Evolutionary conservation across 2,888 invertebrate species (phyloP).

Genomic region (Deilephila elpenor): DNA sequence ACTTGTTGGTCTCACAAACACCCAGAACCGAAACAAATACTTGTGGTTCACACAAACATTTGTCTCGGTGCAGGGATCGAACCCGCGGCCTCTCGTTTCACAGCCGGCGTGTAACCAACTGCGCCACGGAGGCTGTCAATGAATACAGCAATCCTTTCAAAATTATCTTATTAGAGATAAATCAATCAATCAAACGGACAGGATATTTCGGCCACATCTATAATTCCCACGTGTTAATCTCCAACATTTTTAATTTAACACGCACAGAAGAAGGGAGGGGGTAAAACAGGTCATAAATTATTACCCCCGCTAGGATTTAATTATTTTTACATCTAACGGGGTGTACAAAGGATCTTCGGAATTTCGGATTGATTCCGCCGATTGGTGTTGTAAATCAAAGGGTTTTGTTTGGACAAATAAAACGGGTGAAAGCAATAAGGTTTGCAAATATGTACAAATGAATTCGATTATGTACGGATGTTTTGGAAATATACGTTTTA

Average conservation of each 20-base stretch:
- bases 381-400: constrained; percentile 19
- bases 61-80: too few species aligned
- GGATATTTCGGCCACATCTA: background rate
- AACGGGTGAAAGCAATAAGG: constrained; percentile 1
- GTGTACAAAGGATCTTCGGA: background rate
- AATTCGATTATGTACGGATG: background rate
- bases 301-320: background rate
- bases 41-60: too few species aligned
- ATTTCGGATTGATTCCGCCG: constrained; percentile 7
- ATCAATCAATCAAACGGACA: background rate
- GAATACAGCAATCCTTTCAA: too few species aligned
- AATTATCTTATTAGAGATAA: background rate
- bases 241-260: background rate
- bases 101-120: too few species aligned
- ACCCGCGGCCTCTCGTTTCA: too few species aligned
- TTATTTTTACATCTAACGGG: constrained; percentile 22
- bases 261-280: background rate
- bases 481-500: background rate
- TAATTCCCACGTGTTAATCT: background rate
- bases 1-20: too few species aligned
- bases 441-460: background rate
- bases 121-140: too few species aligned
- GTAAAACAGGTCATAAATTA: background rate
- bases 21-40: too few species aligned
- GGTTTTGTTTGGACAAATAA: constrained; percentile 5